These are phyloP conservation scores for Sturmia bella DNA, from an alignment of 2,888 invertebrate species.

Conservation along the genomic window DNA sequence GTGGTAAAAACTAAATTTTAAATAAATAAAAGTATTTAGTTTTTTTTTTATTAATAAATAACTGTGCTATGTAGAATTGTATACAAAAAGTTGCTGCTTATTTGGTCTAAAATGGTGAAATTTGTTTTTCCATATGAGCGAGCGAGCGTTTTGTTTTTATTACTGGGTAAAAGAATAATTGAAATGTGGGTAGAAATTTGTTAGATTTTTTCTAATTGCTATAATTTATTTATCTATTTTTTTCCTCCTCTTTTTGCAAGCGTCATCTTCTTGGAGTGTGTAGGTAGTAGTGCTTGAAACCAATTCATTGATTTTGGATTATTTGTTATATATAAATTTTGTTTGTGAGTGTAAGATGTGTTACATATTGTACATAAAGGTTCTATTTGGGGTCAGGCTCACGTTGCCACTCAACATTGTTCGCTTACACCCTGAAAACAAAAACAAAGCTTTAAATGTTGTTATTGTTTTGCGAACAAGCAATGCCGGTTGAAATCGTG, in stretches of 20 bases:
- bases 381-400: too few species aligned
- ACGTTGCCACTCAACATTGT: too few species aligned
- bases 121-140: background rate
- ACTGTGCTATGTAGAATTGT: conserved; percentile 68
- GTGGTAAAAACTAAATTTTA: background rate
- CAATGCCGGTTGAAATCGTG: too few species aligned
- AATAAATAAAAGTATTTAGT: conserved; percentile 10
- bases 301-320: conserved; percentile 48
- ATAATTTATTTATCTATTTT: too few species aligned
- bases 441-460: too few species aligned
- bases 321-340: conserved; percentile 12
- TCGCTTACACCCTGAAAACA: too few species aligned
- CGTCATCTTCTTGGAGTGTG: conserved; percentile 20
- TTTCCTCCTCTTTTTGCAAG: conserved; percentile 4
- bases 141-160: conserved; percentile 3
- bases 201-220: too few species aligned
- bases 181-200: too few species aligned
- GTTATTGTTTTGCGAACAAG: too few species aligned
- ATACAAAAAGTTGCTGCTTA: conserved; percentile 24
- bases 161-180: background rate
- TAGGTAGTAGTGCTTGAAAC: conserved; percentile 56
- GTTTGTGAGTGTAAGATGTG: conserved; percentile 59
- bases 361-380: conserved; percentile 29
- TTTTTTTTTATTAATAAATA: conserved; percentile 4
- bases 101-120: background rate